phyloP scores from a whole-genome alignment of 2,113 vertebrate genomes.

The Sarotherodon lohbergeri region DNA sequence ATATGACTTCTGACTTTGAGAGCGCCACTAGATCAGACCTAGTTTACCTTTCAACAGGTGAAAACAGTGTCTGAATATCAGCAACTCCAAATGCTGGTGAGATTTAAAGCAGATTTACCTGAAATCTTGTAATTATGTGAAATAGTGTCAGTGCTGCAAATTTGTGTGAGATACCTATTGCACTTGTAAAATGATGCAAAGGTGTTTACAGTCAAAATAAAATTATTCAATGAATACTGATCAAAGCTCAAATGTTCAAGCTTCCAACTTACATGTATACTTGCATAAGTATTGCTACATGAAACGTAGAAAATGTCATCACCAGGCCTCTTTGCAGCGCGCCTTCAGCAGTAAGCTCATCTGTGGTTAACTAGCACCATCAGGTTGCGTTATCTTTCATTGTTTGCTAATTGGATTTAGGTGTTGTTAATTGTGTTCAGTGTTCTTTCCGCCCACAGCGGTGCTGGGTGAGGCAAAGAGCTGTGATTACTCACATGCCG shows the following conservation, averaged over 20 bases:
- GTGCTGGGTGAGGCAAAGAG: conserved; percentile 29
- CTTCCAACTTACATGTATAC: not conserved
- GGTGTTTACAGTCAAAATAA: not conserved
- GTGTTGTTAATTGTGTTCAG: conserved; percentile 46
- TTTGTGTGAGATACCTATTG: not conserved
- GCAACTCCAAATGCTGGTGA: not conserved
- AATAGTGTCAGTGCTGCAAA: not conserved
- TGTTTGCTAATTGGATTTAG: conserved; percentile 58
- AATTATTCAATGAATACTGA: not conserved
- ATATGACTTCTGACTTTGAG: not conserved
- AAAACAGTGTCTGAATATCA: not conserved
- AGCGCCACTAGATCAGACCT: not conserved
- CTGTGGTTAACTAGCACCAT: conserved; percentile 40
- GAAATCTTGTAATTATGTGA: not conserved
- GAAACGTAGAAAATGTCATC: not conserved
- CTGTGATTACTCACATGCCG: conserved; percentile 41
- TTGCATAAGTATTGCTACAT: not conserved
- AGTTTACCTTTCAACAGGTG: not conserved
- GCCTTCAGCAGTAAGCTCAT: not conserved
- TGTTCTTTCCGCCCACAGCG: conserved; percentile 40
- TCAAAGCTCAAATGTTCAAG: not conserved
- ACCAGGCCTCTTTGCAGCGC: not conserved
- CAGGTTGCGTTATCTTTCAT: conserved; percentile 48
- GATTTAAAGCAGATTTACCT: not conserved
- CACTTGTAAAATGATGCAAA: not conserved